Conservation (phyloP, 2,797 vertebrate species). For the Myioborus melanocephalus region DNA sequence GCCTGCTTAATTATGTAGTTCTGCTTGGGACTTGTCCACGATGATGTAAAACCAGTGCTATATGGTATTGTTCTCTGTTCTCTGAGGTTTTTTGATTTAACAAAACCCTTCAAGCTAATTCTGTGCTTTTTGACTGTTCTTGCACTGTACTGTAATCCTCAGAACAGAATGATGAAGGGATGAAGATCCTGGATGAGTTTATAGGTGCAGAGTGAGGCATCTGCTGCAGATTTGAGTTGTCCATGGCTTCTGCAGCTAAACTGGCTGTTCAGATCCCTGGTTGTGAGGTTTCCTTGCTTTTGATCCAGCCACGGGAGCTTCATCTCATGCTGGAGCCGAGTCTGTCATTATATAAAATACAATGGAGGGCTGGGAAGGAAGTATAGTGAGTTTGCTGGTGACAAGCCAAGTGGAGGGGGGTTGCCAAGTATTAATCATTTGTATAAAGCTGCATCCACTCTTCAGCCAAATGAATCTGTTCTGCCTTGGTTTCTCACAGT, state of each 20-base stretch:
- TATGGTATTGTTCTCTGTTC: background rate
- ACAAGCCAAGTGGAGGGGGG: constrained; percentile 33
- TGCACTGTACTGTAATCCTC: background rate
- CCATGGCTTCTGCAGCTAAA: background rate
- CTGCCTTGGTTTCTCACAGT: constrained; percentile 46
- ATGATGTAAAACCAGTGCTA: background rate
- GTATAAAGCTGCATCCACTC: constrained; percentile 46
- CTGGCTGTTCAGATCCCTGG: background rate
- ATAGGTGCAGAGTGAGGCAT: background rate
- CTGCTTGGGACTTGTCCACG: background rate
- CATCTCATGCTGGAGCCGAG: background rate
- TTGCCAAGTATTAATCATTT: constrained; percentile 65
- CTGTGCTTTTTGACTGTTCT: background rate
- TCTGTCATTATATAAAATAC: constrained; percentile 35
- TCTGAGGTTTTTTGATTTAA: background rate
- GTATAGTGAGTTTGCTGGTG: constrained; percentile 46
- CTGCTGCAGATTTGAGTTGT: background rate
- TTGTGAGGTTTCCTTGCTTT: background rate
- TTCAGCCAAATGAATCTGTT: constrained; percentile 56
- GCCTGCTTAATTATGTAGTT: background rate
- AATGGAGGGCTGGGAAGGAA: constrained; percentile 47
- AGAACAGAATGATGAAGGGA: background rate
- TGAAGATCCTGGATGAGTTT: background rate
- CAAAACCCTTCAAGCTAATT: background rate
- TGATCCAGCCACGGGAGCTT: background rate